Evolutionary conservation across 1,140 invertebrate species (phyloP).

Genomic region (Arctopsyche grandis): DNA sequence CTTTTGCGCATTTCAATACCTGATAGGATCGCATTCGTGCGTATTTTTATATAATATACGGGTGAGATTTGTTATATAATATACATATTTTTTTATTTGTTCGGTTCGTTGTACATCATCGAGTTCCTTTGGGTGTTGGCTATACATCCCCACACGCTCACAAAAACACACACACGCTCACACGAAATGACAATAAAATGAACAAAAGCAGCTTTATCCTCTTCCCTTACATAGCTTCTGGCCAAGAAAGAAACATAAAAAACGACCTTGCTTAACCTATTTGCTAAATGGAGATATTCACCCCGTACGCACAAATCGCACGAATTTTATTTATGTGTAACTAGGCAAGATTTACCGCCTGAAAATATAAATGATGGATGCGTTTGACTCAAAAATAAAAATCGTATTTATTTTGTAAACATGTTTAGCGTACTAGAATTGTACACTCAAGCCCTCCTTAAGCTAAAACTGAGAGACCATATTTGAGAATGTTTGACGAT

Average conservation of each 20-base stretch:
- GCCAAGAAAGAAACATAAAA: neutral
- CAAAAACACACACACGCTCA: too few species aligned
- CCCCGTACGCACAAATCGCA: neutral
- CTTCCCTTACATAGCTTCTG: neutral
- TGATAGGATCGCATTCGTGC: constrained; percentile 7
- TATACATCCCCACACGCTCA: neutral
- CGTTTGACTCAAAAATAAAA: too few species aligned
- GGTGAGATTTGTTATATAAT: too few species aligned
- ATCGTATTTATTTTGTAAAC: too few species aligned
- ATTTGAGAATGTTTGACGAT: too few species aligned
- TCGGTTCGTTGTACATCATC: constrained; percentile 12
- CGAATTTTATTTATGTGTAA: neutral
- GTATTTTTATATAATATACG: neutral
- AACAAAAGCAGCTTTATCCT: constrained; percentile 14
- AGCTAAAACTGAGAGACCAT: too few species aligned
- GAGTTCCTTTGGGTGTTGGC: constrained; percentile 9
- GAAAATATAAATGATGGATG: too few species aligned
- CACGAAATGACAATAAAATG: constrained; percentile 30
- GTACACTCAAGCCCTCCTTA: too few species aligned
- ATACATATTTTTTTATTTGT: too few species aligned
- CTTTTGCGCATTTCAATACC: constrained; percentile 19
- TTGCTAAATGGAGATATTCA: constrained; percentile 16
- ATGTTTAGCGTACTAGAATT: too few species aligned
- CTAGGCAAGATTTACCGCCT: too few species aligned
- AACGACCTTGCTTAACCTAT: constrained; percentile 16